Conservation (phyloP, 2,797 vertebrate species). For the Eulemur coronatus region DNA sequence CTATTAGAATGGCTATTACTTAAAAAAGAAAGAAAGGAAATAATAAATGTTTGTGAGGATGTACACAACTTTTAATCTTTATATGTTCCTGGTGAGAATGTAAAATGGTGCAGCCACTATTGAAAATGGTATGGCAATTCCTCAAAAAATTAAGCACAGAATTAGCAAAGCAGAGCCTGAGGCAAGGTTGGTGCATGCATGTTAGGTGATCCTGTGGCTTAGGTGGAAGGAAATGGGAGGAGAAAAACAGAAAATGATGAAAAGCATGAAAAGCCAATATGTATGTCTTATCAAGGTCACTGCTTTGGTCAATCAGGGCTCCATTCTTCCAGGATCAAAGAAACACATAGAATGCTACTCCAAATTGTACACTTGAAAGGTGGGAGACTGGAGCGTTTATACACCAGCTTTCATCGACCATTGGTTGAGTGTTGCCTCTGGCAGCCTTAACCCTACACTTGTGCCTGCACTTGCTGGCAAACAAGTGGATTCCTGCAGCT, state of each 20-base stretch:
- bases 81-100: neutral
- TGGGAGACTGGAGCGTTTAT: neutral
- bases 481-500: neutral
- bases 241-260: neutral
- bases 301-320: neutral
- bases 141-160: neutral
- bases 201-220: neutral
- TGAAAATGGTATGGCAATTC: neutral
- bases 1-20: neutral
- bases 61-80: neutral
- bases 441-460: neutral
- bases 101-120: neutral
- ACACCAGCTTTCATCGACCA: neutral
- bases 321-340: neutral
- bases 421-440: neutral
- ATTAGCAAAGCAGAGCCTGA: neutral
- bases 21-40: neutral
- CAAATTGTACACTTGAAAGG: neutral
- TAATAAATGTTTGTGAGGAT: neutral
- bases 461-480: neutral
- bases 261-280: neutral
- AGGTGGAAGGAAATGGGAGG: neutral
- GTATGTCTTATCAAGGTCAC: neutral
- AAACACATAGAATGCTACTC: neutral
- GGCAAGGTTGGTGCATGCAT: neutral